Conservation (phyloP, 2,113 vertebrate species). For the Picathartes gymnocephalus region DNA sequence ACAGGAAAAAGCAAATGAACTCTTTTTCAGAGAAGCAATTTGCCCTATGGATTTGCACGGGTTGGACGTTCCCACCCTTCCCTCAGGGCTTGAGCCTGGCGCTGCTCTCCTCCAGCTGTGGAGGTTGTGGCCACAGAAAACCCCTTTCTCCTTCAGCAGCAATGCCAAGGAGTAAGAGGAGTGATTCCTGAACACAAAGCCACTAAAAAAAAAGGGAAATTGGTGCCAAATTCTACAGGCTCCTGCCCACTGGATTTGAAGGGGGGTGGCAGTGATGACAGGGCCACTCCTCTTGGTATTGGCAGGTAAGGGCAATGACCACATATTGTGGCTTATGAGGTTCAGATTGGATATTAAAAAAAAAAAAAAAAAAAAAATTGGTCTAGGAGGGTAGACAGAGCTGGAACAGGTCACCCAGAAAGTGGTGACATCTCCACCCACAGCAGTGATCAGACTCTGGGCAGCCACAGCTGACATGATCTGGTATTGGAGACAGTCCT, state of each 20-base stretch:
- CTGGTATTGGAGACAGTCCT: not conserved
- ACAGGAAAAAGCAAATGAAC: not conserved
- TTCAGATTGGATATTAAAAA: not conserved
- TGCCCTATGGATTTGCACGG: not conserved
- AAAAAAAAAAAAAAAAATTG: not conserved
- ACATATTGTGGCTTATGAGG: not conserved
- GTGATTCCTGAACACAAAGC: not conserved
- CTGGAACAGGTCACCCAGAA: not conserved
- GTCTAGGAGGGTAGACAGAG: not conserved
- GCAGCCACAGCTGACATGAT: not conserved
- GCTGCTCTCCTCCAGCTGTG: not conserved
- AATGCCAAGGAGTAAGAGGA: not conserved
- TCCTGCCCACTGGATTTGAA: not conserved
- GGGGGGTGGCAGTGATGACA: not conserved
- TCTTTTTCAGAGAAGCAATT: not conserved
- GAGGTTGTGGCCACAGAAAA: not conserved
- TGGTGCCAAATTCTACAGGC: not conserved
- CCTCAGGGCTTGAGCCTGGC: not conserved
- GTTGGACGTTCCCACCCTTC: not conserved
- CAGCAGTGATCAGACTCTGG: not conserved
- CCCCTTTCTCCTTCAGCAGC: not conserved
- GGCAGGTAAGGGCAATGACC: not conserved
- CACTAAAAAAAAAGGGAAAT: not conserved
- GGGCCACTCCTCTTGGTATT: not conserved
- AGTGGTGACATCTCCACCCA: not conserved